A percentile compares a stretch with the other conserved stretches of the same genome.
phyloP scores from a whole-genome alignment of 2,113 vertebrate species.

The Machaerirhynchus nigripectus region DNA sequence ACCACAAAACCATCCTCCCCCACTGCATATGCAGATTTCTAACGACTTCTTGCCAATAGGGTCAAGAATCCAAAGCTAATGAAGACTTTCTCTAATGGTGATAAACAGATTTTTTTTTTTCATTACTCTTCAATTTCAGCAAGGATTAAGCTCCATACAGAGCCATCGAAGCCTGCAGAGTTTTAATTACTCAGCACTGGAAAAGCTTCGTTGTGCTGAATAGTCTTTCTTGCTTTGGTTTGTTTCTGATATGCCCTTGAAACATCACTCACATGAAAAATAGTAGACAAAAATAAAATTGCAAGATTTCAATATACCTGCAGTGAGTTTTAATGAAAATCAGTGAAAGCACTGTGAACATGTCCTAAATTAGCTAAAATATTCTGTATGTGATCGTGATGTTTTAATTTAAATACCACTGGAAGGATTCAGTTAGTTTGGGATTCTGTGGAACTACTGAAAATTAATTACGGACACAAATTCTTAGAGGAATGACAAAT shows the following conservation, averaged over 20 bases:
- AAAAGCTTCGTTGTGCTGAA: neutral
- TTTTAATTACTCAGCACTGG: conserved; percentile 34
- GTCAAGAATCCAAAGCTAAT: neutral
- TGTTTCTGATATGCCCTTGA: conserved; percentile 28
- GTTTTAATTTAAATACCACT: conserved; percentile 47
- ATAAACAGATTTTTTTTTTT: neutral
- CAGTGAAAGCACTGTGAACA: neutral
- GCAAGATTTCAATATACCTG: conserved; percentile 40
- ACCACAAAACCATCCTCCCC: too few species aligned
- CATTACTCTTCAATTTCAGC: neutral
- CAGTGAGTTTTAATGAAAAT: conserved; percentile 54
- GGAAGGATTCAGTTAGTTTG: neutral
- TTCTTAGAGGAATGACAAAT: neutral
- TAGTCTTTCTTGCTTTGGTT: neutral
- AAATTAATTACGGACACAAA: neutral
- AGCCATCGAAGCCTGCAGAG: neutral
- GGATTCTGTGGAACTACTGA: neutral
- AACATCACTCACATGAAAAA: neutral
- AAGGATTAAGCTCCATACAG: neutral
- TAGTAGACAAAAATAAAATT: neutral
- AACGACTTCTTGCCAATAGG: neutral
- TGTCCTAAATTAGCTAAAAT: conserved; percentile 2
- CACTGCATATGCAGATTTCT: neutral
- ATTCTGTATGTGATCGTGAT: conserved; percentile 14
- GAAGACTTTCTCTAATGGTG: neutral